A percentile compares a stretch with the other conserved stretches of the same genome.
Conservation (phyloP, 2,113 vertebrate genomes). For the Mesocricetus auratus region DNA sequence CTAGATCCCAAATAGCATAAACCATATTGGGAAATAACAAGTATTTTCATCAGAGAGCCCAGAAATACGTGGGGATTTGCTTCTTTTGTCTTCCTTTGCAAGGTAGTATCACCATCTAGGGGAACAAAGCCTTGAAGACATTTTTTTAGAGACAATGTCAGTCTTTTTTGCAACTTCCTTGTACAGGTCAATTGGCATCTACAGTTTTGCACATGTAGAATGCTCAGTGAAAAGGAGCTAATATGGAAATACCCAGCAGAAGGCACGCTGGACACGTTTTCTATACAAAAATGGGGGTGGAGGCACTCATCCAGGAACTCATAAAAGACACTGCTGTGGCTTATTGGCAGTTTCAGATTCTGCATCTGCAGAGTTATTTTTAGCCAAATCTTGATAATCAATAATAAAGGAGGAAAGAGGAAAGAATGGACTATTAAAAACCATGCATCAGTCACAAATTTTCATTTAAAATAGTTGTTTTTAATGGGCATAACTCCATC, state of each 20-base stretch:
- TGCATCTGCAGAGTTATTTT: slow-evolving; percentile 76
- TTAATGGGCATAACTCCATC: slow-evolving; percentile 2
- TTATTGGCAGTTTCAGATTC: slow-evolving; percentile 61
- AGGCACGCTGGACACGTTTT: slow-evolving; percentile 42
- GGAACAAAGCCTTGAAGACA: not conserved
- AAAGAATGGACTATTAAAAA: slow-evolving; percentile 68
- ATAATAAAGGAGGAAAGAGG: slow-evolving; percentile 46
- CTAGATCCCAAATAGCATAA: not conserved
- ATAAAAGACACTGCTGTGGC: slow-evolving; percentile 49
- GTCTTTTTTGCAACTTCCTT: not conserved
- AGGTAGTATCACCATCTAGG: not conserved
- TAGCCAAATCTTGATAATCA: slow-evolving; percentile 64
- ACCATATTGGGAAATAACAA: not conserved
- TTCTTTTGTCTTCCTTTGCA: not conserved
- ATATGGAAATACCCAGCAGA: not conserved
- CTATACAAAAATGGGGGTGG: not conserved
- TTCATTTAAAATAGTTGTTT: slow-evolving; percentile 57
- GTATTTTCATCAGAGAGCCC: not conserved
- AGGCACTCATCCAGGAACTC: slow-evolving; percentile 62
- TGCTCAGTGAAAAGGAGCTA: not conserved
- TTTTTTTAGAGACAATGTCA: not conserved
- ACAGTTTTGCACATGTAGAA: not conserved
- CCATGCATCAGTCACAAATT: slow-evolving; percentile 25
- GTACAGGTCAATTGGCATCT: not conserved
- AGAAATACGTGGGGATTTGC: not conserved